Base-by-base conservation (phyloP, 2,797 vertebrate genomes). In the Pterois miles region DNA sequence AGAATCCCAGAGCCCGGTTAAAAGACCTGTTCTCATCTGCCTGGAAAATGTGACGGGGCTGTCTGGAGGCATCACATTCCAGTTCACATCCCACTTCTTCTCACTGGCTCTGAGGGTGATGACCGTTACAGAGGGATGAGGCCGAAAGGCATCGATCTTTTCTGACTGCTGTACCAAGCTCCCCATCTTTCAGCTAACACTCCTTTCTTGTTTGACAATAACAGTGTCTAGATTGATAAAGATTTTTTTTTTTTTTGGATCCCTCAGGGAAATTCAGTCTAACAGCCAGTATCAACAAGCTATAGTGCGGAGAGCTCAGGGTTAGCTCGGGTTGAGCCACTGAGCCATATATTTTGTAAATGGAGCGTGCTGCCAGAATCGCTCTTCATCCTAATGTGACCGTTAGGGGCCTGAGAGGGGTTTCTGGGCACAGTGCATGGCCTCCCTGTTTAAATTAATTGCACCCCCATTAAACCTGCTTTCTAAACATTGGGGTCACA, bases 11-110 rank as follows among this genome's bases (percentile, higher is more conserved):
- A 92, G 78, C 71, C 78, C 2, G 72, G 88, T 88, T 83, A 79
- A 83, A 87, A 87, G 89, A 89, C 87, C 84, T 89, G 81, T 80
- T 88, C 83, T 87, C 87, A 84, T 90, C 88, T 84, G 88, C 77
- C 83, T 92, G 92, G 93, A 94, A 93, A 94, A 91, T 88, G 62
- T 93, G 92, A 94, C 79, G 25, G 82, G 75, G 59, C 82, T 70
- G 81, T 90, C 80, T 87, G 69, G 82, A 85, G 79, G 84, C 71
- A 25, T 85, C 81, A 81, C 78, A 85, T 93, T 92, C 88, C 89
- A 86, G 67, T 86, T 90, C 81, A 71, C 85, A 78, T 89, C 90
- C 85, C 77, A 87, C 72, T 71, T 82, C 72, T 71, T 82, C 77
- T 77, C 22, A 48, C 86, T 86, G 73, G 81, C 74, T 79, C 20